Conservation (phyloP, 2,888 invertebrate species). For the Buathra laborator region DNA sequence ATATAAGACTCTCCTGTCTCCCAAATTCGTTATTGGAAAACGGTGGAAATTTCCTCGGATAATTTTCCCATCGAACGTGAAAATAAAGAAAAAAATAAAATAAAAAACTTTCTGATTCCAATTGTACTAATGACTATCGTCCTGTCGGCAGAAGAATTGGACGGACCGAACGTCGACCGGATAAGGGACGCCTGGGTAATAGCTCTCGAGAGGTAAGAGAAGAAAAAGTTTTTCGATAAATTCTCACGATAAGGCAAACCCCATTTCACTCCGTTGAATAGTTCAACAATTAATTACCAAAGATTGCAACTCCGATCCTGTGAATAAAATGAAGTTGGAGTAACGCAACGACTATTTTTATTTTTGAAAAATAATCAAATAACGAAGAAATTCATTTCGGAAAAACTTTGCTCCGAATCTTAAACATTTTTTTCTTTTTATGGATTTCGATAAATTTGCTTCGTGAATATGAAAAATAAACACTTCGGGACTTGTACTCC, state of each 20-base stretch:
- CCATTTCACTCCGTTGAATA: slow-evolving; percentile 13
- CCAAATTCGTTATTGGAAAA: slow-evolving; percentile 45
- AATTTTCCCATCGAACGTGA: neutral
- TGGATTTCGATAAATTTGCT: too few relatives aligned
- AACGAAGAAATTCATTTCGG: too few relatives aligned
- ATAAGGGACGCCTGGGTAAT: slow-evolving; percentile 99
- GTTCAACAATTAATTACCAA: slow-evolving; percentile 23
- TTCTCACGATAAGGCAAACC: slow-evolving; percentile 7
- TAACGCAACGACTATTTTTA: too few relatives aligned
- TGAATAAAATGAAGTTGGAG: neutral
- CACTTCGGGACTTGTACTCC: neutral
- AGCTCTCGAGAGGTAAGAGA: slow-evolving; percentile 96
- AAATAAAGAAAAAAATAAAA: neutral
- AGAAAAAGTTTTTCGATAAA: slow-evolving; percentile 68
- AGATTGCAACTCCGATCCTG: neutral
- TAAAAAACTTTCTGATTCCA: slow-evolving; percentile 32
- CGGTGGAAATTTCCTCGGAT: neutral
- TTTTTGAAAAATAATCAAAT: too few relatives aligned
- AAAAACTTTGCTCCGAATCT: too few relatives aligned
- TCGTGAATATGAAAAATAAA: too few relatives aligned
- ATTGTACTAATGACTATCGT: slow-evolving; percentile 62
- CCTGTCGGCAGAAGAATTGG: slow-evolving; percentile 82
- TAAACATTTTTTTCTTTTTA: too few relatives aligned
- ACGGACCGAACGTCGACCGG: slow-evolving; percentile 82
- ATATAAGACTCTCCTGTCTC: slow-evolving; percentile 9